phyloP scores from a whole-genome alignment of 2,888 invertebrate genomes.

The Allolobophora icterica region DNA sequence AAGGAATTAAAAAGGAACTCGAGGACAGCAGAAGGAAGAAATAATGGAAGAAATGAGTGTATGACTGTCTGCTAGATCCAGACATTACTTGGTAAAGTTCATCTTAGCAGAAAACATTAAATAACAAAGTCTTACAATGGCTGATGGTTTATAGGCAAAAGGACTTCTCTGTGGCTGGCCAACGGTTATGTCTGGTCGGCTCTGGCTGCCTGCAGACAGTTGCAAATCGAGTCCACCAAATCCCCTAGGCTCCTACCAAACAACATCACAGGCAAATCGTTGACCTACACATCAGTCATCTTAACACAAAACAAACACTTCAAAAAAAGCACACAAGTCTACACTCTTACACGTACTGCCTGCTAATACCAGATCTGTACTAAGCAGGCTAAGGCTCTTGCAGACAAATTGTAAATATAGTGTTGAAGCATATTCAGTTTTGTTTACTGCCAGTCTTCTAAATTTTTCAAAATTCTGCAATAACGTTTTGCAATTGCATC shows the following conservation, averaged over 20 bases:
- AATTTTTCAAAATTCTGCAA: too few species aligned
- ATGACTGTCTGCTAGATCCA: background rate
- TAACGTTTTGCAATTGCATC: too few species aligned
- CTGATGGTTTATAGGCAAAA: slow-evolving; percentile 17
- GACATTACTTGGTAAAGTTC: background rate
- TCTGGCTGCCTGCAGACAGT: slow-evolving; percentile 11
- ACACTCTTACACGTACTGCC: background rate
- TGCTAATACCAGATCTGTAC: slow-evolving; percentile 8
- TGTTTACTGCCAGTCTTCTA: background rate
- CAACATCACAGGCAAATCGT: background rate
- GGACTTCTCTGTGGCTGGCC: slow-evolving; percentile 17
- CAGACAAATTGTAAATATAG: background rate
- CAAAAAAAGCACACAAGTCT: background rate
- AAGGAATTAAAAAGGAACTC: background rate
- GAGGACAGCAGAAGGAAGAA: background rate
- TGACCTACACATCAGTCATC: slow-evolving; percentile 1
- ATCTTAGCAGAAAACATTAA: background rate
- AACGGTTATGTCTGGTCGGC: background rate
- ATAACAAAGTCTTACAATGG: slow-evolving; percentile 18
- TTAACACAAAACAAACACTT: slow-evolving; percentile 17
- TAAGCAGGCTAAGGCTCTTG: background rate
- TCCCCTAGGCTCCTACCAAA: background rate
- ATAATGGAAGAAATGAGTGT: background rate
- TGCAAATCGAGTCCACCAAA: slow-evolving; percentile 11
- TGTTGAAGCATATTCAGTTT: background rate